Conservation (phyloP, 1,140 invertebrate genomes). For the Drosophila ficusphila region DNA sequence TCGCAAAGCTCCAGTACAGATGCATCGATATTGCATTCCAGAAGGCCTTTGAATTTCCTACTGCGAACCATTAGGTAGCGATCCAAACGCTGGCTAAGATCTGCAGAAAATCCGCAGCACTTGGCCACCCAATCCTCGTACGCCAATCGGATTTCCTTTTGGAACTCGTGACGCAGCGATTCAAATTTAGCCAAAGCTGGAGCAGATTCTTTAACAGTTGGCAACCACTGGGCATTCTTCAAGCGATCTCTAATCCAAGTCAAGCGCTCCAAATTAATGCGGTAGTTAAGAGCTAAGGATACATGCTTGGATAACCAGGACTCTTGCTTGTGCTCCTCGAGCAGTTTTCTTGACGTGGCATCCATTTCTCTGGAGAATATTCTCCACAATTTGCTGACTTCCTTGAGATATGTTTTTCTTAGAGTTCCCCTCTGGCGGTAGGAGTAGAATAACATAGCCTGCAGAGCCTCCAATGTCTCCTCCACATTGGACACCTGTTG, state of each 20-base stretch:
- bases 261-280: conserved; percentile 69
- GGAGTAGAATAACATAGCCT: conserved; percentile 89
- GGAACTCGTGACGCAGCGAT: conserved; percentile 54
- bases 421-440: conserved; percentile 86
- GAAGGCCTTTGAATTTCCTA: conserved; percentile 86
- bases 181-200: conserved; percentile 60
- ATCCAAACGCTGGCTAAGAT: conserved; percentile 87
- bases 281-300: conserved; percentile 84
- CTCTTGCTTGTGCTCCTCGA: conserved; percentile 86
- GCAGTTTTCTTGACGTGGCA: conserved; percentile 88
- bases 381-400: conserved; percentile 88
- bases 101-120: conserved; percentile 83
- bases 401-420: conserved; percentile 87
- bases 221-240: conserved; percentile 64
- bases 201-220: conserved; percentile 52
- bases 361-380: conserved; percentile 92
- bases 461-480: conserved; percentile 89
- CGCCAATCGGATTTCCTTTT: conserved; percentile 56
- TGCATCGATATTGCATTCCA: conserved; percentile 92
- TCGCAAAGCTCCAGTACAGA: conserved; percentile 65
- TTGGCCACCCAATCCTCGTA: conserved; percentile 87
- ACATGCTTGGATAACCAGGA: conserved; percentile 89
- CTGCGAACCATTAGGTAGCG: conserved; percentile 89
- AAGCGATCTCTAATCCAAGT: conserved; percentile 59
- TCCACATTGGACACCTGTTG: conserved; percentile 89